phyloP scores from a whole-genome alignment of 2,113 vertebrate genomes.

The Redunca redunca region DNA sequence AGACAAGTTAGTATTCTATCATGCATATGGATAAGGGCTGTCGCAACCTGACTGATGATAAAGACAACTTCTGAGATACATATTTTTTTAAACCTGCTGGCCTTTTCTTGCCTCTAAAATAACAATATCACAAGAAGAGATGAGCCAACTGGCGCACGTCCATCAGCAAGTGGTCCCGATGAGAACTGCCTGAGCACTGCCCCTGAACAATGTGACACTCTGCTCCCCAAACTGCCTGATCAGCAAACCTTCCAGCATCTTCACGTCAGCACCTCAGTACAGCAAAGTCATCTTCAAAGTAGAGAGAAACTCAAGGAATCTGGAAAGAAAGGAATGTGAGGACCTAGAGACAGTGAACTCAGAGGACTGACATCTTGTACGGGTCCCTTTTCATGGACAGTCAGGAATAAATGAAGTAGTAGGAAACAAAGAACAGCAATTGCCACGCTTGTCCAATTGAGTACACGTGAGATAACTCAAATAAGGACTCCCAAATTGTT shows the following conservation, averaged over 20 bases:
- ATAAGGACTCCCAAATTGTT: neutral
- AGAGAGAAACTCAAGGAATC: conserved; percentile 10
- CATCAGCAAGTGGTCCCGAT: conserved; percentile 51
- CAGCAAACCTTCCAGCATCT: conserved; percentile 55
- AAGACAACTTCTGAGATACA: conserved; percentile 43
- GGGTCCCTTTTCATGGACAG: neutral
- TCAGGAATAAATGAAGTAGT: neutral
- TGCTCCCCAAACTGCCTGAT: conserved; percentile 50
- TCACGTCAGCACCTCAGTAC: neutral
- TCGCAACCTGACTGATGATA: conserved; percentile 47
- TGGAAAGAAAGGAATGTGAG: neutral
- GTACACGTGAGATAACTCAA: neutral
- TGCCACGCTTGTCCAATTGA: neutral
- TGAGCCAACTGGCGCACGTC: conserved; percentile 64
- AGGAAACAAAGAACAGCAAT: neutral
- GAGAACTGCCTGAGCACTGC: conserved; percentile 5
- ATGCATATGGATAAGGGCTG: conserved; percentile 63
- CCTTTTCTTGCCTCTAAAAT: conserved; percentile 58
- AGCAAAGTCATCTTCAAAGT: conserved; percentile 50
- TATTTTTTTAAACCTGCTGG: conserved; percentile 52
- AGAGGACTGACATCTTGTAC: neutral
- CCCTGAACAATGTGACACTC: conserved; percentile 25
- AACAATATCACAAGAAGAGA: conserved; percentile 50
- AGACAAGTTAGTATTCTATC: neutral
- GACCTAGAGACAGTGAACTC: neutral